phyloP scores from a whole-genome alignment of 2,888 invertebrate species.

The Agrilus cyanescens region DNA sequence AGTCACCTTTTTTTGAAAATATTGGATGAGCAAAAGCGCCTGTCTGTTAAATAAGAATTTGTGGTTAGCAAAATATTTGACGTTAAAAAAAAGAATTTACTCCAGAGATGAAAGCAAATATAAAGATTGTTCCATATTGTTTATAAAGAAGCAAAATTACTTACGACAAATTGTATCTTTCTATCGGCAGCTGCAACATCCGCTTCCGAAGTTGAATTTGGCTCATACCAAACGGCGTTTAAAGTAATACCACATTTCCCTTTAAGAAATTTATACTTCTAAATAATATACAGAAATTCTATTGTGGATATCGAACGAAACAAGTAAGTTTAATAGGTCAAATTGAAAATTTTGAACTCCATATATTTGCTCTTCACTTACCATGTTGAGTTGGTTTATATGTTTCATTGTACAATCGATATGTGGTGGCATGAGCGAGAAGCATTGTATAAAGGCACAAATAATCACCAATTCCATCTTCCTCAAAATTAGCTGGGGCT shows the following conservation, averaged over 20 bases:
- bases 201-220: conserved; percentile 33
- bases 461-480: conserved; percentile 46
- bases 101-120: too few relatives aligned
- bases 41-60: too few relatives aligned
- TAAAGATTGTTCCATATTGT: too few relatives aligned
- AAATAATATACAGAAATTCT: too few relatives aligned
- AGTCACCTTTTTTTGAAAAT: conserved; percentile 43
- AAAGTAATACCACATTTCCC: conserved; percentile 44
- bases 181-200: conserved; percentile 40
- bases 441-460: conserved; percentile 50
- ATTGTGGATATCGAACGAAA: too few relatives aligned
- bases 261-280: too few relatives aligned
- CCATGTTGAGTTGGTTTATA: conserved; percentile 37
- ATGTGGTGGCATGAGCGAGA: conserved; percentile 51
- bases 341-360: too few relatives aligned
- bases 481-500: conserved; percentile 29
- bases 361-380: neutral
- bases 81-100: too few relatives aligned
- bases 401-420: conserved; percentile 46
- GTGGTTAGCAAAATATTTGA: too few relatives aligned
- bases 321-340: too few relatives aligned
- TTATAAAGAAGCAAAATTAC: too few relatives aligned
- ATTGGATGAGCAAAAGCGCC: conserved; percentile 31
- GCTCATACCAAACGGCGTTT: conserved; percentile 40
- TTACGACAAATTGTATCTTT: conserved; percentile 41